Evolutionary conservation across 1,140 invertebrate species (phyloP).

Genomic region (Drosophila ironensis): DNA sequence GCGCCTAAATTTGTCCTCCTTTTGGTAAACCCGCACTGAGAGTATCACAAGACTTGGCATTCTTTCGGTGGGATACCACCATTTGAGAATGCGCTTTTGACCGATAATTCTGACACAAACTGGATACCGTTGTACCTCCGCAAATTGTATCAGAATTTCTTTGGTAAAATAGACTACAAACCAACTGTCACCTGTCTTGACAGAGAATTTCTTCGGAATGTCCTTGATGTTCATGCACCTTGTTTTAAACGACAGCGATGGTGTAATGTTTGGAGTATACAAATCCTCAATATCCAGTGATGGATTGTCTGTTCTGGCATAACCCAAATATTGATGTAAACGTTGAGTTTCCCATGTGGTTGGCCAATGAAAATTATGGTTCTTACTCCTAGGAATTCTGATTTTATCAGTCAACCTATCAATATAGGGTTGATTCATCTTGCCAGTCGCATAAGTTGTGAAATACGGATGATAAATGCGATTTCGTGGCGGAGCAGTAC

Average conservation of each 20-base stretch:
- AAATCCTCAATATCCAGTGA: not conserved
- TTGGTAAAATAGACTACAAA: conserved; percentile 14
- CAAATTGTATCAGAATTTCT: conserved; percentile 12
- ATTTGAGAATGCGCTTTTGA: conserved; percentile 17
- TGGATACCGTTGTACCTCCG: rapidly evolving
- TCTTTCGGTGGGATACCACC: conserved; percentile 55
- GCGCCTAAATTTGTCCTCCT: not conserved
- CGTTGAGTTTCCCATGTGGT: conserved; percentile 36
- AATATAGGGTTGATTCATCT: not conserved
- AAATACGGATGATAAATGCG: conserved; percentile 8
- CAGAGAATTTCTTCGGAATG: too few species aligned
- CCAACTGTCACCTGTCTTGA: too few species aligned
- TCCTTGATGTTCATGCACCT: too few species aligned
- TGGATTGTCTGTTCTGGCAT: not conserved
- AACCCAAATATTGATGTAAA: not conserved
- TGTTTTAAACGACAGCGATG: not conserved
- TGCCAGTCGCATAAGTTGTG: not conserved
- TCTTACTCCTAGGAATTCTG: not conserved
- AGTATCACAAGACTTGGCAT: conserved; percentile 24
- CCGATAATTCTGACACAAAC: conserved; percentile 37
- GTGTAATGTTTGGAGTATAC: not conserved
- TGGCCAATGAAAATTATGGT: not conserved
- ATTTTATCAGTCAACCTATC: conserved; percentile 1
- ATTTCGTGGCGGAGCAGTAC: conserved; percentile 2
- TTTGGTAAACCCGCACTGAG: conserved; percentile 20